Evolutionary conservation across 1,140 invertebrate species (phyloP), one percentile per base, ranked within the genome.

Genomic region (Caenorhabditis inopinata): DNA sequence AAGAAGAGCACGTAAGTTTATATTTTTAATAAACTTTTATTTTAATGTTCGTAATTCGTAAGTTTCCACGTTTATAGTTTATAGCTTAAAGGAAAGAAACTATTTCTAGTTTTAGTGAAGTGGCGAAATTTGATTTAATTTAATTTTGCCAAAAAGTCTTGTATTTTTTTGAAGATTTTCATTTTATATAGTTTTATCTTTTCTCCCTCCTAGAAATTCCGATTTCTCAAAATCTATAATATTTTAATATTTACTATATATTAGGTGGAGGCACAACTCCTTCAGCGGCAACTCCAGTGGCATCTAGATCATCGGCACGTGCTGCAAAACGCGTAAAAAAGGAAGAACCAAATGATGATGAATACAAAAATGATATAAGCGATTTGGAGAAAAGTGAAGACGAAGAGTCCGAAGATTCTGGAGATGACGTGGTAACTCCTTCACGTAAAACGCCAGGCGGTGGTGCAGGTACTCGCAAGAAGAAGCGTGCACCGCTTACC

Each of bases 1-100:
- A 16, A 68, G 58, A 68, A 68, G 58, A 68, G 58, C 32, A 16
- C 58, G 58, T 68, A 21, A 68, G 58, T 62, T 62, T 62, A n/a
- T n/a, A n/a, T n/a, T n/a, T n/a, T n/a, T n/a, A n/a, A n/a, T 42
- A 42, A 42, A 42, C 14, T 14, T 42, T 42, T 42, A 7, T 7
- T 42, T 5, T 42, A 42, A 42, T n/a, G n/a, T n/a, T n/a, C n/a
- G n/a, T n/a, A n/a, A n/a, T n/a, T n/a, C n/a, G n/a, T n/a, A n/a
- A n/a, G n/a, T n/a, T n/a, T n/a, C n/a, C n/a, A n/a, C n/a, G n/a
- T n/a, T n/a, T n/a, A n/a, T n/a, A n/a, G n/a, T n/a, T n/a, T n/a
- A n/a, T n/a, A n/a, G n/a, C n/a, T n/a, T n/a, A n/a, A n/a, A n/a
- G n/a, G n/a, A n/a, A n/a, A n/a, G n/a, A n/a, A n/a, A n/a, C n/a